Evolutionary conservation across 2,888 invertebrate genomes (phyloP).

Genomic region (Pseudoips prasinana): DNA sequence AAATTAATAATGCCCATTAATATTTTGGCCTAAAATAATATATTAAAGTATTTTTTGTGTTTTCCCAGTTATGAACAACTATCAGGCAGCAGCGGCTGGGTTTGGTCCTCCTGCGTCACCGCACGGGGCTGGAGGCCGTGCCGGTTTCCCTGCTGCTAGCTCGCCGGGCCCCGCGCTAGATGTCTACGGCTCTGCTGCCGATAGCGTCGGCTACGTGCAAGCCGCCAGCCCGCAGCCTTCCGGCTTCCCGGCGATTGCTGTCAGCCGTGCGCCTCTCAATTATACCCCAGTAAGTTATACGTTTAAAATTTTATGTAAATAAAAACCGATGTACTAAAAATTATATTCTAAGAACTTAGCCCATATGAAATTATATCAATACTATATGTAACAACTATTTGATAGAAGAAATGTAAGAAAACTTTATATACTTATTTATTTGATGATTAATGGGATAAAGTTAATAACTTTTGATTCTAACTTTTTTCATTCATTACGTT

Average conservation of each 20-base stretch:
- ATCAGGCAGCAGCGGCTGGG: constrained; percentile 92
- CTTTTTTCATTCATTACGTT: constrained; percentile 80
- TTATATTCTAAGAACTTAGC: constrained; percentile 3
- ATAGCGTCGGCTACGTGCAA: constrained; percentile 96
- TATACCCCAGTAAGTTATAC: constrained; percentile 91
- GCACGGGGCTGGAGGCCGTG: constrained; percentile 87
- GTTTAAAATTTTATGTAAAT: constrained; percentile 1
- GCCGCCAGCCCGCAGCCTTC: constrained; percentile 98
- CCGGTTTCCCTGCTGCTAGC: constrained; percentile 94
- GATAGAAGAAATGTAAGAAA: constrained; percentile 46
- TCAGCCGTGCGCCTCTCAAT: constrained; percentile 95
- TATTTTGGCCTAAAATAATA: too few relatives aligned
- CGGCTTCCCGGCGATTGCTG: constrained; percentile 96
- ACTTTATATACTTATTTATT: constrained; percentile 55
- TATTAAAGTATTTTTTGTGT: too few relatives aligned
- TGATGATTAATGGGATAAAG: constrained; percentile 79
- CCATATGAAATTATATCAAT: constrained; percentile 20
- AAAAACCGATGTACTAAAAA: too few relatives aligned
- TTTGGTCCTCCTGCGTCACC: constrained; percentile 93
- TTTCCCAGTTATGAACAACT: constrained; percentile 96
- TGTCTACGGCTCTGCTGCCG: constrained; percentile 95
- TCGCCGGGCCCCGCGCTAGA: constrained; percentile 96
- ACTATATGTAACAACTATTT: constrained; percentile 34
- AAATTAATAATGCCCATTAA: too few relatives aligned
- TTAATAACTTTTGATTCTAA: constrained; percentile 77